Evolutionary conservation across 2,797 vertebrate genomes (phyloP).

Genomic region (Semotilus atromaculatus): DNA sequence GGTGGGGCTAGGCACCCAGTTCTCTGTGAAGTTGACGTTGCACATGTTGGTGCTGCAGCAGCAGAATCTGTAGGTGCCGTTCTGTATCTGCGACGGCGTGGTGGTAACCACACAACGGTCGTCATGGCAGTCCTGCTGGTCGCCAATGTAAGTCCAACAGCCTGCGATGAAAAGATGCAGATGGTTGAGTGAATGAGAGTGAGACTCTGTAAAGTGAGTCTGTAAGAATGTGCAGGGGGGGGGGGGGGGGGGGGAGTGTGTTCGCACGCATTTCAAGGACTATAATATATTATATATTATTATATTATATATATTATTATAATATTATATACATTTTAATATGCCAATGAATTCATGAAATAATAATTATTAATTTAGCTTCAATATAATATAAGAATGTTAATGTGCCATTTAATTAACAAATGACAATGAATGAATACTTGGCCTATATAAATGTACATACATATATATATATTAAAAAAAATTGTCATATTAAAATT

Average conservation of each 20-base stretch:
- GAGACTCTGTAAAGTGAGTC: not conserved
- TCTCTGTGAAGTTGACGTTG: constrained; percentile 92
- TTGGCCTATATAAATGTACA: no score
- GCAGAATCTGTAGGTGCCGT: constrained; percentile 91
- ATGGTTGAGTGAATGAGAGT: constrained; percentile 22
- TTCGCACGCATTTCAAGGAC: not conserved
- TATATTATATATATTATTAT: not conserved
- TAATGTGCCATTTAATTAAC: not conserved
- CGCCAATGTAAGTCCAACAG: constrained; percentile 90
- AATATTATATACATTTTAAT: not conserved
- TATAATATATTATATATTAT: not conserved
- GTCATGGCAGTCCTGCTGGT: constrained; percentile 87
- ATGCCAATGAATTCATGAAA: not conserved
- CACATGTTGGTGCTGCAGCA: constrained; percentile 92
- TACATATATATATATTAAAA: no score
- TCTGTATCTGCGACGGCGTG: constrained; percentile 85
- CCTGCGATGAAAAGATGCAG: constrained; percentile 73
- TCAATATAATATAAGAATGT: not conserved
- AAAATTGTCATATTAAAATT: no score
- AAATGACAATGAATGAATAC: not conserved
- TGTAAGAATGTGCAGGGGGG: not conserved
- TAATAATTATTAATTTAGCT: not conserved
- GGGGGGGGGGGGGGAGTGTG: not conserved
- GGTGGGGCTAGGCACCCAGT: constrained; percentile 80
- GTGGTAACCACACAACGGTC: constrained; percentile 89